Evolutionary conservation across 2,113 vertebrate genomes (phyloP).

Genomic region (Dolichallabes microphthalmus): DNA sequence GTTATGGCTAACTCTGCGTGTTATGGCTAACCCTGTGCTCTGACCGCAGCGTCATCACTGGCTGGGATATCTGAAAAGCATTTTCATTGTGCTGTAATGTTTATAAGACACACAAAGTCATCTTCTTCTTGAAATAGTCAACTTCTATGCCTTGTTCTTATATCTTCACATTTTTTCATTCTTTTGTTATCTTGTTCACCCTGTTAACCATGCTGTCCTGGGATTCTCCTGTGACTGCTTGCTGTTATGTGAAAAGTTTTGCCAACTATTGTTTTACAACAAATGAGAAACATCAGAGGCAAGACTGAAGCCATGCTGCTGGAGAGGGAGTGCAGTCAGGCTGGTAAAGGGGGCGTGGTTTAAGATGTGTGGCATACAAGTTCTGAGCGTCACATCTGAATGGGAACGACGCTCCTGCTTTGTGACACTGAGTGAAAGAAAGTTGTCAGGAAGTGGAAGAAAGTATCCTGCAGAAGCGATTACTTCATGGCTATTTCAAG

Average conservation of each 20-base stretch:
- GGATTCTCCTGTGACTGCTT: neutral
- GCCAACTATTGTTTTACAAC: no score
- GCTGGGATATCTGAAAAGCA: no score
- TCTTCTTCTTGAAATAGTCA: neutral
- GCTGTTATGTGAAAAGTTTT: no score
- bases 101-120: no score
- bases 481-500: neutral
- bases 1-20: no score
- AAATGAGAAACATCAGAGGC: no score
- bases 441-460: neutral
- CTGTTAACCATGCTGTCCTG: neutral
- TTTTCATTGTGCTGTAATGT: no score
- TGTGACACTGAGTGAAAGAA: neutral
- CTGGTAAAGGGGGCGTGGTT: neutral
- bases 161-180: neutral
- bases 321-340: no score
- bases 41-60: no score
- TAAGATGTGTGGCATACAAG: neutral
- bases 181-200: neutral
- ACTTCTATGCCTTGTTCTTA: neutral
- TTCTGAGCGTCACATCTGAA: neutral
- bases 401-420: neutral
- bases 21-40: no score
- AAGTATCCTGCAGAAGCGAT: neutral
- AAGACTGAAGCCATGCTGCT: neutral